Percentiles rank a stretch among this genome's conserved stretches.
Evolutionary conservation across 2,113 vertebrate genomes (phyloP).

Genomic region (Hylia prasina): DNA sequence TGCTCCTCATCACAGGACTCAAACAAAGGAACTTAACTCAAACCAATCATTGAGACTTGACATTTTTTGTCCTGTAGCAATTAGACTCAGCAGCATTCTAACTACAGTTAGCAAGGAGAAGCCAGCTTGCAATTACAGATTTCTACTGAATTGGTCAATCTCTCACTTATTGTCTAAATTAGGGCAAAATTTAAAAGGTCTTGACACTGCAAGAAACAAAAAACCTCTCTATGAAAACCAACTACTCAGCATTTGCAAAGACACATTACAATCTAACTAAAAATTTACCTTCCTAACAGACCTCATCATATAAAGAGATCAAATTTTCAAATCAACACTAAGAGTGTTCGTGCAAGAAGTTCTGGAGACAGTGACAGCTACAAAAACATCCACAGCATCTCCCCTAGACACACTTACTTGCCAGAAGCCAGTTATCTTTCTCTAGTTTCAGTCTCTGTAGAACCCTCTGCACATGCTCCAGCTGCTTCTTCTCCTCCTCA

Average conservation of each 20-base stretch:
- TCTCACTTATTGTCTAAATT: background rate
- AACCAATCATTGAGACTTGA: background rate
- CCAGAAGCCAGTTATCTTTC: constrained; percentile 98
- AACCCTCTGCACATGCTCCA: constrained; percentile 93
- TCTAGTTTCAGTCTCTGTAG: constrained; percentile 93
- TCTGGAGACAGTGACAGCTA: background rate
- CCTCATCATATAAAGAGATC: background rate
- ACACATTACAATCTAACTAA: background rate
- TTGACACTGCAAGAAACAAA: background rate
- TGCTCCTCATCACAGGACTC: background rate
- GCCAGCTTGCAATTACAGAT: background rate
- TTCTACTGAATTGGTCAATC: background rate
- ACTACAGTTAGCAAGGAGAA: background rate
- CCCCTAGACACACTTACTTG: constrained; percentile 80
- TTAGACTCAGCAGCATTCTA: background rate
- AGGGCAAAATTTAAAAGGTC: background rate
- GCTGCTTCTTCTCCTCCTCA: constrained; percentile 97
- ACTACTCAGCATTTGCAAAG: background rate
- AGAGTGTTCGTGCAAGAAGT: background rate
- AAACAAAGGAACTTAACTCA: background rate
- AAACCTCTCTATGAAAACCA: background rate
- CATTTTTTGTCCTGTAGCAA: background rate
- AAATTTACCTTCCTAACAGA: background rate
- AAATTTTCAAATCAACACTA: background rate
- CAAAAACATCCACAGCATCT: background rate